Evolutionary conservation across 2,797 vertebrate genomes (phyloP), one percentile per base, ranked within the genome.

Genomic region (Microctenopoma stevenorrisi): DNA sequence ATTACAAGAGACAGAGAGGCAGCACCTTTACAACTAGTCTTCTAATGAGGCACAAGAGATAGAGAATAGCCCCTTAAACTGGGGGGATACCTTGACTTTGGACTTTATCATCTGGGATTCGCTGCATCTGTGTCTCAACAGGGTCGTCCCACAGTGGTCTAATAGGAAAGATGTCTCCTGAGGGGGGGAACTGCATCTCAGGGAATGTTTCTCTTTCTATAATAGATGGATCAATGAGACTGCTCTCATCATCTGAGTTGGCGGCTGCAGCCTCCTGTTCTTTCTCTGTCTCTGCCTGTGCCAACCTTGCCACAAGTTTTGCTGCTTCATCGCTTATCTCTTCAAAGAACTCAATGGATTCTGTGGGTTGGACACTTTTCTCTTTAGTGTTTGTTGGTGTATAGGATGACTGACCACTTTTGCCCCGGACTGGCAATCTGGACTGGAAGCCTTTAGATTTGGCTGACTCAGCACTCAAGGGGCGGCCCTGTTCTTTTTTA

Each of bases 111-210:
- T 96, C 97, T 92, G 96, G 97, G 92, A 98, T 97, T 95, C 96
- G 96, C 93, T 98, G 96, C 96, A 98, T 98, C 96, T 98, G 97
- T 95, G 97, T 99, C 96, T 99, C 97, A 96, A 98, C 94, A 91
- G 97, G 96, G 92, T 98, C 95, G 88, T 98, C 96, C 97, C 96
- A 98, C 93, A 96, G 94, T 88, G 97, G 97, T 94, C 95, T 97
- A 95, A 96, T 96, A 91, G 97, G 96, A 97, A 97, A 97, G 95
- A 97, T 90, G 94, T 96, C 97, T 96, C 97, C 97, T 74, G 96
- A 95, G 90, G 96, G 92, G 93, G 94, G 93, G 90, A 95, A 95
- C 90, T 97, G 96, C 90, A 93, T 94, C 91, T 96, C 95, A 93
- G 92, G 92, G 78, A 96, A 94, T 81, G 94, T 93, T 93, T 97